Evolutionary conservation across 2,797 vertebrate species (phyloP).

Genomic region (Danio tinwini): DNA sequence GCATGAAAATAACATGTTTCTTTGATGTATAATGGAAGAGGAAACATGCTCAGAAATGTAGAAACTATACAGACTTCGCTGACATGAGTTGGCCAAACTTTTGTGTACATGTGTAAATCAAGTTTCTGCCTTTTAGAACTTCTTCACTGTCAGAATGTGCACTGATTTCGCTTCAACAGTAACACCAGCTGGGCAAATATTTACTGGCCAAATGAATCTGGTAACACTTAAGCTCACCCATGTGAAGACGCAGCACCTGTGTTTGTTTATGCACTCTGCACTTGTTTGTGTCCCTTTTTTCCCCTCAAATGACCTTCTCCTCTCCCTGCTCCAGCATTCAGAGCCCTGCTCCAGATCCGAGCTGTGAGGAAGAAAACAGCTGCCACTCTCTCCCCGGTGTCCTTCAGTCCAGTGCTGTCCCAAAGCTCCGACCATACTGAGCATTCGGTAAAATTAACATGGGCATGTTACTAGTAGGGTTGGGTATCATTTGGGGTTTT

Average conservation of each 20-base stretch:
- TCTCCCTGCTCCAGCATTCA: slow-evolving; percentile 82
- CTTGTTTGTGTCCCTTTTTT: neutral
- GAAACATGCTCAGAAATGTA: neutral
- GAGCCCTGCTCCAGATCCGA: slow-evolving; percentile 96
- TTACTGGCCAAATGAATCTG: slow-evolving; percentile 68
- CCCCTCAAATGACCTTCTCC: slow-evolving; percentile 21
- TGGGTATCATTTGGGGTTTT: too few species aligned
- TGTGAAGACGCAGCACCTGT: slow-evolving; percentile 65
- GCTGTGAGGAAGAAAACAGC: slow-evolving; percentile 96
- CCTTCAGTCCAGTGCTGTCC: slow-evolving; percentile 95
- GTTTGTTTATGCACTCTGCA: slow-evolving; percentile 46
- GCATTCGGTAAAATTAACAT: slow-evolving; percentile 82
- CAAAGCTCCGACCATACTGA: slow-evolving; percentile 96
- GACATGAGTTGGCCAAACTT: neutral
- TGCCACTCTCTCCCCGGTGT: slow-evolving; percentile 88
- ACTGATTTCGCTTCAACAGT: slow-evolving; percentile 57
- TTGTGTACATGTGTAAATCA: neutral
- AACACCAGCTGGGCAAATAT: slow-evolving; percentile 75
- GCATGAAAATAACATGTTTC: neutral
- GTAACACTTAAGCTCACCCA: slow-evolving; percentile 63
- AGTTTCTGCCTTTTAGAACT: neutral
- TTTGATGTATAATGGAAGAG: neutral
- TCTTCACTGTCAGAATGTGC: slow-evolving; percentile 1
- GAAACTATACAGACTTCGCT: neutral
- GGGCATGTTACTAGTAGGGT: too few species aligned